Conservation (phyloP, 2,113 vertebrate genomes). For the Ochotona princeps region DNA sequence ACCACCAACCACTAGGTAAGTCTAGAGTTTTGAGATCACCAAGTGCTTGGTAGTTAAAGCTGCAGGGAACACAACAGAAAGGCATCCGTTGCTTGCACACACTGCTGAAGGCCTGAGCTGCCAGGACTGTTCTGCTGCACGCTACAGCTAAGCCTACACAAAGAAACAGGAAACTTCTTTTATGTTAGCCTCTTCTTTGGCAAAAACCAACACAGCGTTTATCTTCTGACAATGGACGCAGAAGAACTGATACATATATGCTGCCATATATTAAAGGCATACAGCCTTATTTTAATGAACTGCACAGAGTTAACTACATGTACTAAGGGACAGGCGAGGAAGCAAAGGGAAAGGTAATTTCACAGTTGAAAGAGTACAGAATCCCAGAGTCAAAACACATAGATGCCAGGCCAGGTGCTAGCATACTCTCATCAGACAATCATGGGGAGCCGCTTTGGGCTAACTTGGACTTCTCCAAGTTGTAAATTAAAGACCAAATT, state of each 20-base stretch:
- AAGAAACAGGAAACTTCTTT: conserved; percentile 7
- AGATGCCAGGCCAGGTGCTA: not conserved
- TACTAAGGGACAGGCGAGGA: not conserved
- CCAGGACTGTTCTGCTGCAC: not conserved
- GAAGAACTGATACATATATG: not conserved
- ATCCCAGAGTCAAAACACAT: not conserved
- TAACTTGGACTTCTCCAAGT: not conserved
- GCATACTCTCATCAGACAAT: not conserved
- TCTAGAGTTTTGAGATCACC: not conserved
- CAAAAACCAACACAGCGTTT: not conserved
- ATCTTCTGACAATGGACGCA: not conserved
- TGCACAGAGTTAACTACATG: not conserved
- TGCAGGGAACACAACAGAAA: not conserved
- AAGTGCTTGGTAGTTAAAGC: not conserved
- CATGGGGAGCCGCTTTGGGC: not conserved
- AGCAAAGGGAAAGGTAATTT: not conserved
- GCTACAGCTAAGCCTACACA: not conserved
- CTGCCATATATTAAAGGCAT: not conserved
- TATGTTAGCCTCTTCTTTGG: not conserved
- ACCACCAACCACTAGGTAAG: not conserved
- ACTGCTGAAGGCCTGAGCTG: not conserved
- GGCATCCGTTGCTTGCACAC: not conserved
- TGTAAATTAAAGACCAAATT: not conserved
- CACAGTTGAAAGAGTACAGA: not conserved
- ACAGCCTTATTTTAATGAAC: not conserved